Percentiles rank a stretch among this genome's conserved stretches.
These are phyloP conservation scores for Chloromyia formosa DNA, from an alignment of 2,888 invertebrate species.

Conservation along the genomic window DNA sequence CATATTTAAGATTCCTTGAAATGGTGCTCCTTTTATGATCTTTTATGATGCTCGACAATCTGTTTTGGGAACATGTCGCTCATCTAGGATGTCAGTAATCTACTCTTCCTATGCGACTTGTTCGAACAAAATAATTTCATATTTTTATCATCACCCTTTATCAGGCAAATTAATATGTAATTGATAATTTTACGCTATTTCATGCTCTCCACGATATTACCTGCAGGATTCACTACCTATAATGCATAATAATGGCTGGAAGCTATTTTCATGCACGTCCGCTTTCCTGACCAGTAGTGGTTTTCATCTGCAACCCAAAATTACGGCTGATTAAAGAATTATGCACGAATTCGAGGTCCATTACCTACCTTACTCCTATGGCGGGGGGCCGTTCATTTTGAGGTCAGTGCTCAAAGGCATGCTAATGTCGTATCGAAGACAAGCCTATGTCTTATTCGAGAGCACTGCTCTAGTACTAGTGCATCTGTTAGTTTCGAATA, in stretches of 20 bases:
- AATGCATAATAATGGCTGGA: conserved; percentile 14
- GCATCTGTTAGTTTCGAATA: no score
- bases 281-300: background rate
- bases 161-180: background rate
- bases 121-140: no score
- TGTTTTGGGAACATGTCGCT: no score
- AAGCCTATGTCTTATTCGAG: conserved; percentile 7
- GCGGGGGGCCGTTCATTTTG: background rate
- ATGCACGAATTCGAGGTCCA: conserved; percentile 21
- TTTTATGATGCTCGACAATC: no score
- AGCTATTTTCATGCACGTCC: conserved; percentile 3
- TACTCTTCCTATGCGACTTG: no score
- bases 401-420: conserved; percentile 40
- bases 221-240: background rate
- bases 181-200: conserved; percentile 27
- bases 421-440: conserved; percentile 16
- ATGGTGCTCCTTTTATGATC: no score
- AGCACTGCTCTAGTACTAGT: background rate
- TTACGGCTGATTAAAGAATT: conserved; percentile 38
- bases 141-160: conserved; percentile 25
- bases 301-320: conserved; percentile 14
- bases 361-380: conserved; percentile 29
- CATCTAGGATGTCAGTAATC: no score
- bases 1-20: no score
- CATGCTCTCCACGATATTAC: conserved; percentile 3